Evolutionary conservation across 2,113 vertebrate species (phyloP).

Genomic region (Seriola quinqueradiata): DNA sequence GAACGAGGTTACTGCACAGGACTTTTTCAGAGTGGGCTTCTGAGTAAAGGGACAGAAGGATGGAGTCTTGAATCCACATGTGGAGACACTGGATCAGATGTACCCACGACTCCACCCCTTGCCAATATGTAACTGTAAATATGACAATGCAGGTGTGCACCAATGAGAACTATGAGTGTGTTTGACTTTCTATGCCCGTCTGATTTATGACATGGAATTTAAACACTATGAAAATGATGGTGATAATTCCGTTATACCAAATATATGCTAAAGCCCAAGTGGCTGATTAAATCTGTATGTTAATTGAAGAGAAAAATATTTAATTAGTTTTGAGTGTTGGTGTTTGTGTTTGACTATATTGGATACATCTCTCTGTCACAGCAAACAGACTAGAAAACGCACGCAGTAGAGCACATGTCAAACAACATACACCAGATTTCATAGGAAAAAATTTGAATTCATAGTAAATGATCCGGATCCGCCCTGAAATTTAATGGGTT

Average conservation of each 20-base stretch:
- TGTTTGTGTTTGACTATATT: constrained; percentile 5
- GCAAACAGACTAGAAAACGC: neutral
- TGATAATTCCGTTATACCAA: neutral
- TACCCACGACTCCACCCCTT: neutral
- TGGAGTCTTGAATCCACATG: neutral
- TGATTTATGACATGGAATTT: neutral
- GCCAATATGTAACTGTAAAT: neutral
- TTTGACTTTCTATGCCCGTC: neutral
- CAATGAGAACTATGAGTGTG: neutral
- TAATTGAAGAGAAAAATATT: neutral
- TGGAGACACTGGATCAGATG: constrained; percentile 2
- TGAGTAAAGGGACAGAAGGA: neutral
- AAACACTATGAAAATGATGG: neutral
- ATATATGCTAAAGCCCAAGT: neutral
- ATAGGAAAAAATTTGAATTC: too few species aligned
- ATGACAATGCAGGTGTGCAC: neutral
- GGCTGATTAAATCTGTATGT: constrained; percentile 6
- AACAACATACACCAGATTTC: too few species aligned
- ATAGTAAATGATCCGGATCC: too few species aligned
- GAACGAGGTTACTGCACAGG: neutral
- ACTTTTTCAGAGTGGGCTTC: constrained; percentile 8
- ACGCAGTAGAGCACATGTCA: too few species aligned
- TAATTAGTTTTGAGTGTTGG: neutral
- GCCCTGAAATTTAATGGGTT: too few species aligned
- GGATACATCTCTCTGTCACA: neutral